Evolutionary conservation across 2,888 invertebrate genomes (phyloP), one percentile per base, ranked within the genome.

Genomic region (Xestobium rufovillosum): DNA sequence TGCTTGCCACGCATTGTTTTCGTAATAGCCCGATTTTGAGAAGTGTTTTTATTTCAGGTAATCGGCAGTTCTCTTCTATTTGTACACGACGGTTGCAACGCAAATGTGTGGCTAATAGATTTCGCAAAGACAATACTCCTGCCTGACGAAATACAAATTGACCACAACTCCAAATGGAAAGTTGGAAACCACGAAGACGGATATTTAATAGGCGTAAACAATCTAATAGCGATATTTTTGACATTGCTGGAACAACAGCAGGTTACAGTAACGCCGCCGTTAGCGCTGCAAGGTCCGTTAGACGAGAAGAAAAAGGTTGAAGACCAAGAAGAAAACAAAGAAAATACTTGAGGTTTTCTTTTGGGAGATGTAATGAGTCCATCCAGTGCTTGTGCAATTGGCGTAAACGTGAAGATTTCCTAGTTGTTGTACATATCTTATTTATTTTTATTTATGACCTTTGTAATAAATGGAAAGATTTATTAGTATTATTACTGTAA

Each of bases 171-270:
- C 13, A 78, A 80, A 34, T 95, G 95, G 95, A 82, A 81, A 58
- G 91, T 92, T 41, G 94, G 94, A 26, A 95, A 92, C 66, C 94
- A 92, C 60, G 95, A 95, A 70, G 95, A 95, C 59, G 95, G 95
- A 43, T 95, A 94, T 68, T 73, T 94, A 49, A 86, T 88, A 46
- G 95, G 95, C 42, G 74, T 95, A 33, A 83, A 89, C 59, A 91
- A 92, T 69, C 71, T 95, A 46, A 85, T 94, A 52, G 79, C 83
- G 47, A 83, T 92, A 49, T 88, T 94, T 53, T 73, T 77, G 57
- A 75, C 78, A 23, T 72, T 83, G 50, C 62, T 71, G 36, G 67
- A 68, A 46, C 60, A 61, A 34, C 61, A 62, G 41, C 62, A 63
- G 2, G 53, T 63, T 30, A 53, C 59, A 13, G 51, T 64, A 13